These are phyloP conservation scores for Ericerus pela DNA, from an alignment of 1,140 invertebrate species.

Conservation along the genomic window DNA sequence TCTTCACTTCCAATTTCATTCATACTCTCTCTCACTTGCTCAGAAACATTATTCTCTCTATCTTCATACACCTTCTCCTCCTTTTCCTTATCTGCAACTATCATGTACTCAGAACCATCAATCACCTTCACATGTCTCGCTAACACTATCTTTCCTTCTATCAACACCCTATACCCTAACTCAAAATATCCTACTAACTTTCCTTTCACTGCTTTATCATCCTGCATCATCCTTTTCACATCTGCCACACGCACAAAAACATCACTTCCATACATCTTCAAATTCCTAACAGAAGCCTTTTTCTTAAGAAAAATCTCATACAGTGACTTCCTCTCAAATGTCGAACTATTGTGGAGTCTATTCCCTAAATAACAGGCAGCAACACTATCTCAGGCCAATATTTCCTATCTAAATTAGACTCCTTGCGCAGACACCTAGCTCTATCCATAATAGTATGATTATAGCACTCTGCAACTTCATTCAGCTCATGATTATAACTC, in stretches of 20 bases:
- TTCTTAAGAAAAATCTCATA: constrained; percentile 20
- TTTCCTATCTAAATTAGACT: not conserved
- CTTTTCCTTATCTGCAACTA: not conserved
- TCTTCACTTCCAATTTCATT: not conserved
- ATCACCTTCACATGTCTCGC: not conserved
- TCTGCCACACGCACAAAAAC: constrained; percentile 19
- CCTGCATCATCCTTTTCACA: constrained; percentile 26
- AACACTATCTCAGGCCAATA: not conserved
- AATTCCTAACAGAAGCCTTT: constrained; percentile 21
- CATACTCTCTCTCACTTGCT: not conserved
- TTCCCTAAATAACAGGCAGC: not conserved
- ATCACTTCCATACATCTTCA: constrained; percentile 26
- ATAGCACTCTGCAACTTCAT: constrained; percentile 27
- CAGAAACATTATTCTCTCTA: not conserved
- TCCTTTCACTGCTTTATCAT: constrained; percentile 20
- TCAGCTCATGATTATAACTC: constrained; percentile 29
- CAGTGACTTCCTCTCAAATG: constrained; percentile 18
- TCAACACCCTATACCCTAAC: constrained; percentile 15
- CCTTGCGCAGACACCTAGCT: not conserved
- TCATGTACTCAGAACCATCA: not conserved
- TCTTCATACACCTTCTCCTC: not conserved
- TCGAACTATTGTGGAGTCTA: not conserved
- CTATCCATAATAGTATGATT: constrained; percentile 21
- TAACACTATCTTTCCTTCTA: not conserved
- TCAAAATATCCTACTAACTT: constrained; percentile 23